Percentiles rank a stretch among this genome's conserved stretches.
Conservation (phyloP, 1,140 invertebrate species). For the Colletes latitarsis region DNA sequence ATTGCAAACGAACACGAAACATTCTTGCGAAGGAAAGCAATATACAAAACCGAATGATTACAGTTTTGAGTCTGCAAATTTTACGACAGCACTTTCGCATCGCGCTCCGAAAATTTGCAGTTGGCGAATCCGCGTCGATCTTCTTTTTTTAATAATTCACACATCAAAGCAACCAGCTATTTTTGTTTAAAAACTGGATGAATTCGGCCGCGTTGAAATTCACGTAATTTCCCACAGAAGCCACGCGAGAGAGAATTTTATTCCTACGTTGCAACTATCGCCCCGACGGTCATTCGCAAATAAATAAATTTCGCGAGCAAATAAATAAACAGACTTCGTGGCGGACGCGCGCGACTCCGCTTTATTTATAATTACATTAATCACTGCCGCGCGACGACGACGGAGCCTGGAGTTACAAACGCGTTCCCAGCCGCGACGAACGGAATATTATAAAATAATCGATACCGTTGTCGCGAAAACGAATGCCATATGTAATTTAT, state of each 20-base stretch:
- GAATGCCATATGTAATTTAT: constrained; percentile 40
- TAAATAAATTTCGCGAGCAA: constrained; percentile 10
- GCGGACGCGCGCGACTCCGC: background rate
- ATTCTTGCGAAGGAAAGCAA: no score
- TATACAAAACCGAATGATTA: no score
- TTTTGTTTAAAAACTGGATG: background rate
- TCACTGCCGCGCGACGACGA: background rate
- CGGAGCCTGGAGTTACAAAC: constrained; percentile 4
- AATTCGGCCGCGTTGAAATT: background rate
- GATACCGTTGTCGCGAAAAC: constrained; percentile 9
- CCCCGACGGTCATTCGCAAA: background rate
- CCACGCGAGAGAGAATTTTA: background rate
- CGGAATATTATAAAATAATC: constrained; percentile 30
- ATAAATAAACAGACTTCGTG: background rate
- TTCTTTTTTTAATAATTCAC: no score
- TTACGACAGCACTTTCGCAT: no score
- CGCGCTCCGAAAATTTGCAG: no score
- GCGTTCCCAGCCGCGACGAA: background rate
- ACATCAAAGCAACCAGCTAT: no score
- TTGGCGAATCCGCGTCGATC: background rate
- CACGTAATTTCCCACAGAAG: no score
- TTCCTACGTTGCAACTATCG: background rate
- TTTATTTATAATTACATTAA: constrained; percentile 48
- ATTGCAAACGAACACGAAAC: no score
- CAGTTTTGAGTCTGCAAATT: no score